Evolutionary conservation across 2,797 vertebrate species (phyloP), one percentile per base, ranked within the genome.

Genomic region (Geotria australis): DNA sequence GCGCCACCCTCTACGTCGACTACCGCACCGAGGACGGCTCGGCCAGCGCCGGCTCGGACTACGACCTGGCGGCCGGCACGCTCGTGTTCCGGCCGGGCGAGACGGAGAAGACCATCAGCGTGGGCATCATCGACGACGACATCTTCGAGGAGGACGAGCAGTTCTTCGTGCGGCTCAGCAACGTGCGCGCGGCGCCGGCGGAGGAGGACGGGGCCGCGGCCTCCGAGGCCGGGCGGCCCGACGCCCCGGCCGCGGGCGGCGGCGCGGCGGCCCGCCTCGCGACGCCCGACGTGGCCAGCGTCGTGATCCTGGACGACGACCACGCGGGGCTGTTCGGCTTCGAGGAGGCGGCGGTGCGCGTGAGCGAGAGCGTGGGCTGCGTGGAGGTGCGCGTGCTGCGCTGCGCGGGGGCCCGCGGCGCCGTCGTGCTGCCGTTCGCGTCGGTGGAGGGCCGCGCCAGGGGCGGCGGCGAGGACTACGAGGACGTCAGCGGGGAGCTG

Each of bases 281-380:
- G 10, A 73, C 85, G 8, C 86, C 86, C 0, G 64, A 79, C 66
- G 73, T 89, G 6, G 75, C 83, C 66, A 94, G 80, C 0, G 83
- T 93, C 58, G 93, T 88, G 70, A 94, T 95, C 69, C 62, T 94
- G 68, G 88, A 95, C 2, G 88, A 93, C 47, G 88, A 95, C 74
- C 88, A 95, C 55, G 88, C 84, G 0, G 88, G 88, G 38, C 91
- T 95, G 73, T 95, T 95, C 74, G 76, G 78, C 0, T 95, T 95
- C 70, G 70, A 78, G 8, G 82, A 84, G 13, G 69, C 74, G 47
- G 61, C 78, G 67, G 48, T 79, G 63, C 77, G 77, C 1, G 80
- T 89, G 60, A 84, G 83, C 58, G 86, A 93, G 71, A 83, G 85
- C 58, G 82, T 86, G 63, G 86, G 84, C 57, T 77, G 79, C 56